These are phyloP conservation scores for Aproaerema taeniolella DNA, from an alignment of 2,888 invertebrate species.

Conservation along the genomic window DNA sequence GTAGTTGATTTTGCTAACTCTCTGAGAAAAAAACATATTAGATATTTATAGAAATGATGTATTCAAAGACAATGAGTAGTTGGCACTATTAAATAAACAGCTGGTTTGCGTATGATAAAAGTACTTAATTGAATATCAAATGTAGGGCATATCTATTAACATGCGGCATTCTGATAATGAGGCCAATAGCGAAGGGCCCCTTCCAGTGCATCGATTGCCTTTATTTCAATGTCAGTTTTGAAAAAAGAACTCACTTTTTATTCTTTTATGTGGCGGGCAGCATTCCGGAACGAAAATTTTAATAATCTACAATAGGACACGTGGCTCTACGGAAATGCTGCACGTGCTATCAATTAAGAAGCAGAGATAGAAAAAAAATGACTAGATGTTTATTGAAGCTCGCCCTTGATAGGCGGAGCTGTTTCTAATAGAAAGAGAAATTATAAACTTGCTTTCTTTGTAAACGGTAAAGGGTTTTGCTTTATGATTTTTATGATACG, in stretches of 20 bases:
- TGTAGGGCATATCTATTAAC: slow-evolving; percentile 13
- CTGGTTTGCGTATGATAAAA: slow-evolving; percentile 1
- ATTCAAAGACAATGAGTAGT: too few relatives aligned
- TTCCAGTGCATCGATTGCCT: slow-evolving; percentile 37
- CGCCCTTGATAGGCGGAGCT: slow-evolving; percentile 46
- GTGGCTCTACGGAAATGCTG: slow-evolving; percentile 63
- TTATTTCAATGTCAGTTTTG: slow-evolving; percentile 48
- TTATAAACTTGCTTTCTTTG: slow-evolving; percentile 9
- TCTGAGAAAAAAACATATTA: too few relatives aligned
- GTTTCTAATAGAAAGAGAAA: slow-evolving; percentile 38
- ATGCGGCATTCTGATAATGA: slow-evolving; percentile 9
- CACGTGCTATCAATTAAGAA: slow-evolving; percentile 75
- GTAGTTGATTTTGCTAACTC: too few relatives aligned
- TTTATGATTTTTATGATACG: too few relatives aligned
- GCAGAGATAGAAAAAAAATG: slow-evolving; percentile 40
- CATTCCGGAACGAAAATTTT: slow-evolving; percentile 59
- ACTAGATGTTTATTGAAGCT: slow-evolving; percentile 41
- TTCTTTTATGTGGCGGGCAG: slow-evolving; percentile 31
- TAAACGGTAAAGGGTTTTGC: slow-evolving; percentile 2
- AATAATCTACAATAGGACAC: slow-evolving; percentile 61
- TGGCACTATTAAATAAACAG: too few relatives aligned
- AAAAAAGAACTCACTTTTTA: too few relatives aligned
- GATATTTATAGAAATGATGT: too few relatives aligned
- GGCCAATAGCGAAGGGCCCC: slow-evolving; percentile 13
- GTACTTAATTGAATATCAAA: slow-evolving; percentile 9